These are phyloP conservation scores for Anagyrus pseudococci DNA, from an alignment of 2,888 invertebrate species.

Conservation along the genomic window DNA sequence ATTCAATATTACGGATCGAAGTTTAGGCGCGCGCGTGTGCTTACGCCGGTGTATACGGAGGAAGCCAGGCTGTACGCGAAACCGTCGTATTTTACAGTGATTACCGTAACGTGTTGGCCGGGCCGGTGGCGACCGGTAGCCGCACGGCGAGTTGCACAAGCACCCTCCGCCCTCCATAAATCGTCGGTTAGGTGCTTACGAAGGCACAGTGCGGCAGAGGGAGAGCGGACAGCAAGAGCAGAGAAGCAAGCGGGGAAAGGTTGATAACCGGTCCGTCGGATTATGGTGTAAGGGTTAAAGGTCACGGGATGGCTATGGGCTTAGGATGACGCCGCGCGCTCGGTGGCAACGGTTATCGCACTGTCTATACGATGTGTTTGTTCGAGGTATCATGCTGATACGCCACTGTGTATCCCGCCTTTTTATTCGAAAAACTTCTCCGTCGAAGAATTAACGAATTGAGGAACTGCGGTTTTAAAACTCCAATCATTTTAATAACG, in stretches of 20 bases:
- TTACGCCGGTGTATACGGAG: too few relatives aligned
- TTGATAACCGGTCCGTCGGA: constrained; percentile 15
- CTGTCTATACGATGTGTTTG: too few relatives aligned
- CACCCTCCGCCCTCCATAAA: constrained; percentile 48
- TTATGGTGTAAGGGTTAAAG: too few relatives aligned
- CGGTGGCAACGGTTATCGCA: not conserved
- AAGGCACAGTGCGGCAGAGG: too few relatives aligned
- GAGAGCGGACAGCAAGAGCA: too few relatives aligned
- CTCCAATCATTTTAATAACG: too few relatives aligned
- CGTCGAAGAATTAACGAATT: too few relatives aligned
- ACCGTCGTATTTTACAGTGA: constrained; percentile 58
- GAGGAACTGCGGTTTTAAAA: too few relatives aligned
- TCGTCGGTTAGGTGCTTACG: constrained; percentile 48
- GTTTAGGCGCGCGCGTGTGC: constrained; percentile 22
- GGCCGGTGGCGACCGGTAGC: constrained; percentile 3
- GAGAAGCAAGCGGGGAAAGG: constrained; percentile 34
- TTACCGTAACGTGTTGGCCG: constrained; percentile 56
- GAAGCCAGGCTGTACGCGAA: too few relatives aligned
- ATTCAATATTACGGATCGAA: constrained; percentile 42
- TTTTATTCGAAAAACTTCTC: too few relatives aligned
- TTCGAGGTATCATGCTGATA: too few relatives aligned
- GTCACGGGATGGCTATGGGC: constrained; percentile 39
- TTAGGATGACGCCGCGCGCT: constrained; percentile 45
- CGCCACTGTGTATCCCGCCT: too few relatives aligned
- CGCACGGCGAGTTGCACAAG: not conserved